These are phyloP conservation scores for Epinephelus awoara DNA, from an alignment of 2,797 vertebrate species.

Conservation along the genomic window DNA sequence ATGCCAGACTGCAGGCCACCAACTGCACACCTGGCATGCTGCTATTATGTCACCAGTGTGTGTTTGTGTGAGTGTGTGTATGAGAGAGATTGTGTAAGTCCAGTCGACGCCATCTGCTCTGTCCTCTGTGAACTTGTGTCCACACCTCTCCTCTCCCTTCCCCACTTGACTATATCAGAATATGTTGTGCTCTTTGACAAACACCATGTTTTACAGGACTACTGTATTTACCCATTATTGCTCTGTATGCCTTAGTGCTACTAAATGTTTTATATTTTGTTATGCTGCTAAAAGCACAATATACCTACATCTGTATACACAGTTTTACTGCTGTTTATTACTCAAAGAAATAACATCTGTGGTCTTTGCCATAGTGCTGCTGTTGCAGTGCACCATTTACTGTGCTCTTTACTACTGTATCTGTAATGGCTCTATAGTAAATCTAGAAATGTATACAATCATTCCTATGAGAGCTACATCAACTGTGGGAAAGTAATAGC, in stretches of 20 bases:
- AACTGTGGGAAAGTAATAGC: neutral
- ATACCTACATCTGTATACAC: neutral
- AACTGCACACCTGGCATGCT: conserved; percentile 84
- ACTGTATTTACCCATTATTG: neutral
- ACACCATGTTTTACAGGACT: conserved; percentile 13
- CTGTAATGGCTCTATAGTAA: neutral
- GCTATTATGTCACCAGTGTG: conserved; percentile 83
- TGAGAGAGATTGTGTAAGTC: conserved; percentile 73
- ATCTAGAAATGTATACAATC: neutral
- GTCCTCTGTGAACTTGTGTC: conserved; percentile 82
- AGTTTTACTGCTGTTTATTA: conserved; percentile 17
- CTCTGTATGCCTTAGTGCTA: neutral
- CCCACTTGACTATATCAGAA: conserved; percentile 46
- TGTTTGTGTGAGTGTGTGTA: conserved; percentile 46
- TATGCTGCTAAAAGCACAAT: neutral
- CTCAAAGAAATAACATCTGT: neutral
- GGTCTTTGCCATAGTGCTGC: neutral
- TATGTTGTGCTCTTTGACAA: conserved; percentile 24
- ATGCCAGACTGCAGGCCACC: conserved; percentile 82
- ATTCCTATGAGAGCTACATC: neutral
- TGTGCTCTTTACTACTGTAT: neutral
- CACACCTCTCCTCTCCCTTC: conserved; percentile 60
- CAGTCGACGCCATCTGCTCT: conserved; percentile 84
- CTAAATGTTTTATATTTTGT: neutral
- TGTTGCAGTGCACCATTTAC: neutral